phyloP scores from a whole-genome alignment of 2,888 invertebrate species.

The Idaea biselata region DNA sequence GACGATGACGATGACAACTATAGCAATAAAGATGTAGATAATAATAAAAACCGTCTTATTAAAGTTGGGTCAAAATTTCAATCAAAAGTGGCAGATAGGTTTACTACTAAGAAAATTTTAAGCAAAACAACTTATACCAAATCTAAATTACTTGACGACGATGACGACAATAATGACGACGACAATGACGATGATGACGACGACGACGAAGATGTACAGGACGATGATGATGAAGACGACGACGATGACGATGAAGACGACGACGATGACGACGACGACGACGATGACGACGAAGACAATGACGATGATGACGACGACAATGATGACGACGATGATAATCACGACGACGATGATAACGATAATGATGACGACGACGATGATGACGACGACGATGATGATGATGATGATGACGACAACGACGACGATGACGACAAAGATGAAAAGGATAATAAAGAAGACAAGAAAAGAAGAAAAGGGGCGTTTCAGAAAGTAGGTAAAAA shows the following conservation, averaged over 20 bases:
- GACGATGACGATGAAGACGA: conserved; percentile 54
- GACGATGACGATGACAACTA: conserved; percentile 65
- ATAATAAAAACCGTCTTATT: neutral
- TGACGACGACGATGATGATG: conserved; percentile 47
- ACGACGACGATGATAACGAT: conserved; percentile 50
- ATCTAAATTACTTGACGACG: conserved; percentile 22
- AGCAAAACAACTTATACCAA: neutral
- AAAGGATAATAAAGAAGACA: conserved; percentile 69
- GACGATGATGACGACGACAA: conserved; percentile 71
- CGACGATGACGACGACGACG: conserved; percentile 47
- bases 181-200: conserved; percentile 55
- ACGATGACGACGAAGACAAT: conserved; percentile 61
- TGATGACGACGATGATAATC: conserved; percentile 59
- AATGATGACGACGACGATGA: conserved; percentile 67
- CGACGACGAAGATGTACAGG: conserved; percentile 40
- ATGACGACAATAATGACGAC: conserved; percentile 45
- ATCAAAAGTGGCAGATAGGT: neutral
- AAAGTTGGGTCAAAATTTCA: neutral
- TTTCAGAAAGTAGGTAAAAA: conserved; percentile 43
- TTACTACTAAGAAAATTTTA: neutral
- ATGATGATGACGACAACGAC: conserved; percentile 54
- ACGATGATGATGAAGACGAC: conserved; percentile 62
- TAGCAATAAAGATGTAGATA: conserved; percentile 69
- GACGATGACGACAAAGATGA: conserved; percentile 52
- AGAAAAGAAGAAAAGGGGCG: conserved; percentile 50